Evolutionary conservation across 2,113 vertebrate species (phyloP).

Genomic region (Machaerirhynchus nigripectus): DNA sequence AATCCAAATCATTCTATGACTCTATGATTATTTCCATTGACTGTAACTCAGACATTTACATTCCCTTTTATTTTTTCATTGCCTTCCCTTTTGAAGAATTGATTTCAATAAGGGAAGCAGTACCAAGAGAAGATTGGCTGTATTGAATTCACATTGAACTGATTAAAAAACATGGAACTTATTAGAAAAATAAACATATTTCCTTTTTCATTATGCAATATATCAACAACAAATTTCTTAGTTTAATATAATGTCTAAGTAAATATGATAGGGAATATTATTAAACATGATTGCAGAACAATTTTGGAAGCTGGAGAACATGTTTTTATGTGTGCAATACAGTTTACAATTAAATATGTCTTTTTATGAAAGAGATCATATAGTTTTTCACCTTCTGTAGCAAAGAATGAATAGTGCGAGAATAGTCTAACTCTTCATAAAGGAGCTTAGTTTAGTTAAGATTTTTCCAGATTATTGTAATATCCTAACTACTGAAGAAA

Average conservation of each 20-base stretch:
- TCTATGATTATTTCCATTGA: not conserved
- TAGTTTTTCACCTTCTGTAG: not conserved
- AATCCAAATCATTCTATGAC: not conserved
- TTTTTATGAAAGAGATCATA: not conserved
- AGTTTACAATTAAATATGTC: not conserved
- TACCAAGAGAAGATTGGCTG: slow-evolving; percentile 52
- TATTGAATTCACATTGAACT: slow-evolving; percentile 64
- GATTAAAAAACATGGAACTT: slow-evolving; percentile 56
- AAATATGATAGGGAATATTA: slow-evolving; percentile 30
- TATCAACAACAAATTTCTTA: slow-evolving; percentile 51
- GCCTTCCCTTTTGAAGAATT: slow-evolving; percentile 59
- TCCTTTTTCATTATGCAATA: slow-evolving; percentile 26
- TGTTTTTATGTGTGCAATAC: not conserved
- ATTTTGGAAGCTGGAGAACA: slow-evolving; percentile 7
- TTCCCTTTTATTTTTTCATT: not conserved
- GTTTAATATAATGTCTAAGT: slow-evolving; percentile 45
- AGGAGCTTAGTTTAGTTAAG: not conserved
- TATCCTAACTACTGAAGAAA: not conserved
- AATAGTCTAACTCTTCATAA: not conserved
- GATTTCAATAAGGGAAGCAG: slow-evolving; percentile 55
- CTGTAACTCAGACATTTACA: slow-evolving; percentile 30
- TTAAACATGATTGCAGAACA: slow-evolving; percentile 33
- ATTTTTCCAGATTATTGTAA: not conserved
- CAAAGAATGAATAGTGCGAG: not conserved
- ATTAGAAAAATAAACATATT: slow-evolving; percentile 58